Evolutionary conservation across 2,797 vertebrate species (phyloP).

Genomic region (Aythya fuligula): DNA sequence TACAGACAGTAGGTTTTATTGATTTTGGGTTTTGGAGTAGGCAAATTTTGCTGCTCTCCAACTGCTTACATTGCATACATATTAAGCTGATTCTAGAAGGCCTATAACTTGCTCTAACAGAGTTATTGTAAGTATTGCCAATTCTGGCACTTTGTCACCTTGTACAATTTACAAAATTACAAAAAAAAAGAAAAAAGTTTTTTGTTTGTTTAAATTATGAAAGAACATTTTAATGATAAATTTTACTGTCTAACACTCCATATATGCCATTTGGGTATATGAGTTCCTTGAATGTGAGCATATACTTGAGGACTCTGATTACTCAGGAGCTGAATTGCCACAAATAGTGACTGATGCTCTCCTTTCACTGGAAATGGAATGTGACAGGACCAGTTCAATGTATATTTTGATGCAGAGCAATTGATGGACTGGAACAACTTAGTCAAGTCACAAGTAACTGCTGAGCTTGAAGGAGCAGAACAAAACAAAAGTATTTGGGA

Average conservation of each 20-base stretch:
- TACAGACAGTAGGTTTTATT: no score
- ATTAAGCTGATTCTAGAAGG: no score
- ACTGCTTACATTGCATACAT: no score
- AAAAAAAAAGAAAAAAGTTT: neutral
- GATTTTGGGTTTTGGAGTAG: no score
- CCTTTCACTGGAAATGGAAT: constrained; percentile 21
- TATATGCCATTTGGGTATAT: neutral
- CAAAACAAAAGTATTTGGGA: neutral
- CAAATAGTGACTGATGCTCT: neutral
- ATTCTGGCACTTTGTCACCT: no score
- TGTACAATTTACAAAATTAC: neutral
- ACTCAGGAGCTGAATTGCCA: neutral
- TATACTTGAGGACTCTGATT: neutral
- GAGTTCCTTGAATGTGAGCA: neutral
- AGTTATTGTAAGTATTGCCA: no score
- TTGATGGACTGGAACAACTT: neutral
- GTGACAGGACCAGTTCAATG: neutral
- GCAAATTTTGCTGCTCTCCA: no score
- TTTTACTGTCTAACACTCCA: neutral
- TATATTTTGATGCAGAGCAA: neutral
- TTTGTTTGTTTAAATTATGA: neutral
- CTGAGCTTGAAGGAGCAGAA: neutral
- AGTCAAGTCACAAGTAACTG: neutral
- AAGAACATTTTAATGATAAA: neutral
- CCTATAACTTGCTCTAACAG: no score